phyloP scores from a whole-genome alignment of 2,113 vertebrate species.

The Coracopsis vasa region DNA sequence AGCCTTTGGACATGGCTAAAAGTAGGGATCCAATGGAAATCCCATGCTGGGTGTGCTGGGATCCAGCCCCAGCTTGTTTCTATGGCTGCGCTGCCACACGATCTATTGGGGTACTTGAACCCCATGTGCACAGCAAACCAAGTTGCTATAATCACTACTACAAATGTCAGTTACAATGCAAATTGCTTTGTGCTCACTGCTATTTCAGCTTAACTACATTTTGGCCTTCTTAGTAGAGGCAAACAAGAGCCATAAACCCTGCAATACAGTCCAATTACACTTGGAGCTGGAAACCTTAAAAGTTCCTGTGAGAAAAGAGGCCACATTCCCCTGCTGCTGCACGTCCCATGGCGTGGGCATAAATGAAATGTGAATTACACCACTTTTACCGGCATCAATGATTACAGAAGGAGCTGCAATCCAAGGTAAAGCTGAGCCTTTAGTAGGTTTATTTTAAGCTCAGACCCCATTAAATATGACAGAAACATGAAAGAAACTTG shows the following conservation, averaged over 20 bases:
- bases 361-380: neutral
- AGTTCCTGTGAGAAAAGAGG: neutral
- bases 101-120: neutral
- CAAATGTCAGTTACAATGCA: neutral
- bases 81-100: accelerated
- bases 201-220: neutral
- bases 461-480: neutral
- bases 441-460: constrained; percentile 34
- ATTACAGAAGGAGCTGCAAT: neutral
- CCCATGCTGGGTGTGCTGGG: neutral
- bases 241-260: neutral
- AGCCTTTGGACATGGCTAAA: accelerated
- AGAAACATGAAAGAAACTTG: constrained; percentile 5
- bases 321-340: neutral
- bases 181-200: neutral
- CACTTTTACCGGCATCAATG: neutral
- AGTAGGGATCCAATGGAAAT: neutral
- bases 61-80: neutral
- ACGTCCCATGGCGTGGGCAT: neutral
- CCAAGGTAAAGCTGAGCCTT: constrained; percentile 8
- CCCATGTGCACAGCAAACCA: accelerated
- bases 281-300: neutral
- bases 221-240: neutral
- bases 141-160: neutral
- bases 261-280: neutral